Base-by-base conservation (phyloP, 1,140 invertebrate species). In the Pachypeltis micranthus region DNA sequence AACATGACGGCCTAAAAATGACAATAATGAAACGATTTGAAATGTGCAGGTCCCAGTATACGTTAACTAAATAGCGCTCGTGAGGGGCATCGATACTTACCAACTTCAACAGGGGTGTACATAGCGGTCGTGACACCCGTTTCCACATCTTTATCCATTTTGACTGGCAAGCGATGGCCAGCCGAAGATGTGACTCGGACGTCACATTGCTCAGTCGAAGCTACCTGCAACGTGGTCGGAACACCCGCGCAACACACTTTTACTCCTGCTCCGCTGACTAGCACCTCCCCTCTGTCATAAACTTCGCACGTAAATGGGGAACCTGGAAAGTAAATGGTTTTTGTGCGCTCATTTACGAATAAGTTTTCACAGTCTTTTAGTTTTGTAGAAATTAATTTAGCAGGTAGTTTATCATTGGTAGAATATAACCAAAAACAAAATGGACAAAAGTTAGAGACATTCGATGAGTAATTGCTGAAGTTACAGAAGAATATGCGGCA, bases 261-360 rank as follows among this genome's bases (percentile, higher is more conserved):
- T 21, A 87, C 68, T 63, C 79, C 82, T 44, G 78, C 73, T 12
- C 83, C 85, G 2, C 76, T 77, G 14, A 85, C 74, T 21, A 80
- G 68, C 0, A 84, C 77, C 69, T 84, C 81, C 63, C 80, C 82
- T 10, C 76, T 75, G 64, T 83, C 79, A 19, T 80, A 75, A 61
- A 93, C 88, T 73, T 85, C 82, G 70, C 90, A 93, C 51, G 83
- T 88, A 73, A 93, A 94, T 16, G 92, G 91, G 29, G 91, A 94
- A 7, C 91, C 90, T 80, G 63, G 3, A 59, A 63, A 51, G 26
- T 55, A n/a, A n/a, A n/a, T n/a, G n/a, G n/a, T n/a, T n/a, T n/a
- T n/a, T n/a, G n/a, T n/a, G n/a, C n/a, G n/a, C n/a, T n/a, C n/a
- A n/a, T n/a, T n/a, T n/a, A n/a, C n/a, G n/a, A n/a, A n/a, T n/a